These are phyloP conservation scores for Halyomorpha halys DNA, from an alignment of 1,140 invertebrate genomes.

Conservation along the genomic window DNA sequence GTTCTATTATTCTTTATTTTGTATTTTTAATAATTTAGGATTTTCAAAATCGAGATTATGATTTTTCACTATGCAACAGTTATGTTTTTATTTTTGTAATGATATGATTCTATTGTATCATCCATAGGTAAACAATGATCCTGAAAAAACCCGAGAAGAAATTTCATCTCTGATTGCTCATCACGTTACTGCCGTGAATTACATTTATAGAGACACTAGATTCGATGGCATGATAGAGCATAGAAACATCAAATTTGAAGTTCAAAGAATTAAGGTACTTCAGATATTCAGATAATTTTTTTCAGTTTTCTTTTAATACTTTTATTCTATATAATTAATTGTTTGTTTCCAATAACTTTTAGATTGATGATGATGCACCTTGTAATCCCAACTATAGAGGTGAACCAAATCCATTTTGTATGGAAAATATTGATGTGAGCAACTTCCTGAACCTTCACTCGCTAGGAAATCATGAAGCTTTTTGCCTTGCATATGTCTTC, in stretches of 20 bases:
- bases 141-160: slow-evolving; percentile 86
- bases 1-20: too few species aligned
- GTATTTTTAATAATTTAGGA: too few species aligned
- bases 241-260: slow-evolving; percentile 94
- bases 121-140: slow-evolving; percentile 34
- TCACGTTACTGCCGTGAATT: slow-evolving; percentile 96
- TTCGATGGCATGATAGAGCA: slow-evolving; percentile 81
- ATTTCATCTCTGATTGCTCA: slow-evolving; percentile 94
- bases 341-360: slow-evolving; percentile 28
- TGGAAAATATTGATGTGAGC: slow-evolving; percentile 96
- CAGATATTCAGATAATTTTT: neutral
- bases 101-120: neutral
- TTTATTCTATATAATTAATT: neutral
- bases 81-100: neutral
- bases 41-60: too few species aligned
- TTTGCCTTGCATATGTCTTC: slow-evolving; percentile 97
- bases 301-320: neutral
- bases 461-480: slow-evolving; percentile 90
- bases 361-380: slow-evolving; percentile 81
- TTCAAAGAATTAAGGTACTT: slow-evolving; percentile 84
- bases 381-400: slow-evolving; percentile 54
- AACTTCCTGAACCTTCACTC: slow-evolving; percentile 98
- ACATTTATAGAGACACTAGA: slow-evolving; percentile 90
- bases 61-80: too few species aligned
- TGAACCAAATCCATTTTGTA: slow-evolving; percentile 86